phyloP scores from a whole-genome alignment of 2,797 vertebrate species.

The Melanotaenia trifasciata region DNA sequence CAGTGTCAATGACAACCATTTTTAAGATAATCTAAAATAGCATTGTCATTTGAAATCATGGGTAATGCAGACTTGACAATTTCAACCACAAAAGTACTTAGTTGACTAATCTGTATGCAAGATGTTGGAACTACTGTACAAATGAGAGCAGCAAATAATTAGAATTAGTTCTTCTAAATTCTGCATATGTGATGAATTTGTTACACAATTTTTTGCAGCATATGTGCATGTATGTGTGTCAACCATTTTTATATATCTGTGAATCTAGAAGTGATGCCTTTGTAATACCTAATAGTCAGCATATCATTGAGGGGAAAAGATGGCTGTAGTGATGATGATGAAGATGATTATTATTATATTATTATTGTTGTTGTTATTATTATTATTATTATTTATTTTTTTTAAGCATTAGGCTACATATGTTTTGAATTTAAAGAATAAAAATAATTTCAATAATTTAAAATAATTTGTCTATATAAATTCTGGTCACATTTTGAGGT shows the following conservation, averaged over 20 bases:
- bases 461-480: background rate
- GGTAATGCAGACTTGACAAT: background rate
- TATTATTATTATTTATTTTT: no score
- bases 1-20: background rate
- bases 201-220: background rate
- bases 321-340: background rate
- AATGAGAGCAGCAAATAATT: conserved; percentile 59
- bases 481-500: conserved; percentile 1
- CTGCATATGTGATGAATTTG: background rate
- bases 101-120: conserved; percentile 1
- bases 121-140: conserved; percentile 16
- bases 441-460: background rate
- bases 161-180: background rate
- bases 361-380: background rate
- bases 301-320: background rate
- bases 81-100: conserved; percentile 39
- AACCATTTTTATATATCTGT: conserved; percentile 8
- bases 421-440: background rate
- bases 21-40: background rate
- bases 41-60: background rate
- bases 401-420: background rate
- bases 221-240: background rate
- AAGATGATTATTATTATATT: no score
- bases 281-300: background rate
- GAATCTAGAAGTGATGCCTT: background rate